Evolutionary conservation across 1,140 invertebrate species (phyloP).

Genomic region (Cyphomyrmex costatus): DNA sequence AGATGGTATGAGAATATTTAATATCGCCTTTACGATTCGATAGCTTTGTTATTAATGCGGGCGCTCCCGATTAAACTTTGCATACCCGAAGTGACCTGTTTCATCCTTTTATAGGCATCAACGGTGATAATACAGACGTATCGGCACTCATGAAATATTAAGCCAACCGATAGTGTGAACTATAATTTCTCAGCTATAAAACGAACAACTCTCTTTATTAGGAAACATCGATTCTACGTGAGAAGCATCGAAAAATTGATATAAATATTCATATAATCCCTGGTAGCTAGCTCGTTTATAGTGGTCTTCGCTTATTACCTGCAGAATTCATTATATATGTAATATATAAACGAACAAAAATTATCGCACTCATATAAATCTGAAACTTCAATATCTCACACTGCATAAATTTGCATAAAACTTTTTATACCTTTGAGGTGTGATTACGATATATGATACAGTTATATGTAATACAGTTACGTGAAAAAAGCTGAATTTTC

Average conservation of each 20-base stretch:
- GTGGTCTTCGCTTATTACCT: not conserved
- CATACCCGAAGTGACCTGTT: not conserved
- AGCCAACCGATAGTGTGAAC: not conserved
- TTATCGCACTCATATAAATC: not conserved
- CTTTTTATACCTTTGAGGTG: not conserved
- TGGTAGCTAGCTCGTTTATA: not conserved
- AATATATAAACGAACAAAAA: not conserved
- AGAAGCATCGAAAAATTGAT: not conserved
- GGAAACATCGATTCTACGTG: not conserved
- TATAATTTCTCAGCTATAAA: not conserved
- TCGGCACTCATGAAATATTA: not conserved
- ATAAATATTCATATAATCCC: conserved; percentile 4
- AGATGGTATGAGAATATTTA: not conserved
- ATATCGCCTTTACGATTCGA: not conserved
- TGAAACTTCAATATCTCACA: not conserved
- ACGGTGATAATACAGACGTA: conserved; percentile 3
- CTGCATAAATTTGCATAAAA: not conserved
- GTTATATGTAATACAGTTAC: not conserved
- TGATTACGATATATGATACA: not conserved
- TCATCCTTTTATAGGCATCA: not conserved
- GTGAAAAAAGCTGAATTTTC: not conserved
- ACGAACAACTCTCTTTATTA: not conserved
- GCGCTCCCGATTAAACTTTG: conserved; percentile 10
- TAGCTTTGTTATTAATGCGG: not conserved
- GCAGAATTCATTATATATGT: conserved; percentile 7